Evolutionary conservation across 2,113 vertebrate genomes (phyloP).

Genomic region (Muntiacus muntjak): DNA sequence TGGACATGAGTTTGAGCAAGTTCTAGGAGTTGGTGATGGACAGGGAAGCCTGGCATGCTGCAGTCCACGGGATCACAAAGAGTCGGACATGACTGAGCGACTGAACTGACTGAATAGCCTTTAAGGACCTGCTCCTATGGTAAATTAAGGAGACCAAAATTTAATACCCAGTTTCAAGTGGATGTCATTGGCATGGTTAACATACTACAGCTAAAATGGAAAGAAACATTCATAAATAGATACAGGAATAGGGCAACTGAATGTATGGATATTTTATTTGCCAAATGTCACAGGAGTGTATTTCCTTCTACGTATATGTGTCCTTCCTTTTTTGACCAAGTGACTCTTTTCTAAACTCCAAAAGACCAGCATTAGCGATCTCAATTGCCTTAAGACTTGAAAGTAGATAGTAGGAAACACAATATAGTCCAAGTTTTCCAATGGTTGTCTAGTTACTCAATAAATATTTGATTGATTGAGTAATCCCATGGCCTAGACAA

Average conservation of each 20-base stretch:
- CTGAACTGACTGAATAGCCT: background rate
- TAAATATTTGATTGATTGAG: slow-evolving; percentile 63
- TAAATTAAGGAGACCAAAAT: background rate
- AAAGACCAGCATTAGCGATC: background rate
- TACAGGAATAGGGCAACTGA: background rate
- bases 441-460: slow-evolving; percentile 58
- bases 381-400: background rate
- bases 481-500: slow-evolving; percentile 57
- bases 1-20: background rate
- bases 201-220: background rate
- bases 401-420: background rate
- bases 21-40: background rate
- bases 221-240: background rate
- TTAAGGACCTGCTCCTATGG: background rate
- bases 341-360: background rate
- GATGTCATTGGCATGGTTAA: background rate
- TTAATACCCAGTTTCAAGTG: background rate
- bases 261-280: background rate
- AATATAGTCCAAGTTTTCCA: slow-evolving; percentile 33
- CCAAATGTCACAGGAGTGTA: background rate
- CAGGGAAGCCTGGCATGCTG: background rate
- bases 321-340: background rate
- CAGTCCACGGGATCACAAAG: background rate
- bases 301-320: background rate
- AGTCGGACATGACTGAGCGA: fast-evolving